A percentile compares a stretch with the other conserved stretches of the same genome.
phyloP scores from a whole-genome alignment of 2,797 vertebrate genomes.

The Hippoglossus hippoglossus region DNA sequence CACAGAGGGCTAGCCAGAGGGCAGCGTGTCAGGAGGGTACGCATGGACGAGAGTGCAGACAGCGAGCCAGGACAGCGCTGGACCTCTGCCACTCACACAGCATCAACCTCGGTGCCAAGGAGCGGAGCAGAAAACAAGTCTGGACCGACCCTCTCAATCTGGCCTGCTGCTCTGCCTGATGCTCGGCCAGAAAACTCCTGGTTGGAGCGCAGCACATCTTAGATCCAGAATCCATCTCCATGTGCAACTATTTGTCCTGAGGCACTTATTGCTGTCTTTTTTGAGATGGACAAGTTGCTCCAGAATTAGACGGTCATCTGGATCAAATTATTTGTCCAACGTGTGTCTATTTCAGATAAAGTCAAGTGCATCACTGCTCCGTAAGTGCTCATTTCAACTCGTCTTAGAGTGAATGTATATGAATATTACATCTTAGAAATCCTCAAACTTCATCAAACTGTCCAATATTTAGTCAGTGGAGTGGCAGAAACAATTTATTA shows the following conservation, averaged over 20 bases:
- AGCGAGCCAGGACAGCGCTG: conserved; percentile 66
- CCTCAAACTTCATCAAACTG: no score
- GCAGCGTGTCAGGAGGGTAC: conserved; percentile 80
- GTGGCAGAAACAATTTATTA: no score
- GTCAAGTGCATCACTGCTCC: no score
- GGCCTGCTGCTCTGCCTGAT: conserved; percentile 46
- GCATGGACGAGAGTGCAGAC: conserved; percentile 54
- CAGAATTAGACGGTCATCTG: background rate
- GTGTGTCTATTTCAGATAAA: no score
- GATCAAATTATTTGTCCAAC: no score
- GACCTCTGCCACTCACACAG: conserved; percentile 73
- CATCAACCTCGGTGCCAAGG: conserved; percentile 64
- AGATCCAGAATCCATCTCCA: conserved; percentile 19
- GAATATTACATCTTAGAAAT: no score
- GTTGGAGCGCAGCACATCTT: background rate
- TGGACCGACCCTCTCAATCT: conserved; percentile 56
- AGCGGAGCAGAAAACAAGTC: conserved; percentile 69
- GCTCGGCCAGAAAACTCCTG: conserved; percentile 45
- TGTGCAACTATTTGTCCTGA: background rate
- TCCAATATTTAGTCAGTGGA: no score
- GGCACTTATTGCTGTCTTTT: background rate
- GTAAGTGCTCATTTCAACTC: no score
- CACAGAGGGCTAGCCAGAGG: conserved; percentile 76
- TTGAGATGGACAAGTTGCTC: background rate
- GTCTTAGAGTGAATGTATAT: no score